A percentile compares a stretch with the other conserved stretches of the same genome.
phyloP scores from a whole-genome alignment of 2,888 invertebrate genomes.

The Aethes cnicana region DNA sequence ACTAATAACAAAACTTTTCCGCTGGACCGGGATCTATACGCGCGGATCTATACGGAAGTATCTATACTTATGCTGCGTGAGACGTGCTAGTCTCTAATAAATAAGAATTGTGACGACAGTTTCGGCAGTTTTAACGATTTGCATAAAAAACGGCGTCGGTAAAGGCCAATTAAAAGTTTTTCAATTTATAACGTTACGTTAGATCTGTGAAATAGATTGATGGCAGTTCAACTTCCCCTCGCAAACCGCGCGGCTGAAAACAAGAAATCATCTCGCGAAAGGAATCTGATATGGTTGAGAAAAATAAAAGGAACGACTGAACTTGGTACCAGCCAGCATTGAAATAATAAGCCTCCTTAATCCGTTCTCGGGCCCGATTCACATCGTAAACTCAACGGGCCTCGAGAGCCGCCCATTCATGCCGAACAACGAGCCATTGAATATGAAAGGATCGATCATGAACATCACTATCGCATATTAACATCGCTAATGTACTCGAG shows the following conservation, averaged over 20 bases:
- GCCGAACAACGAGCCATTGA: constrained; percentile 47
- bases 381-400: constrained; percentile 36
- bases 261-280: constrained; percentile 23
- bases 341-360: constrained; percentile 34
- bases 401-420: constrained; percentile 39
- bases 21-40: no score
- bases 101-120: no score
- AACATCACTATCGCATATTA: constrained; percentile 67
- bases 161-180: constrained; percentile 28
- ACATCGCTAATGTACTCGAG: constrained; percentile 69
- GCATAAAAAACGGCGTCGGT: constrained; percentile 13
- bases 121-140: no score
- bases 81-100: no score
- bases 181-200: constrained; percentile 26
- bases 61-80: no score
- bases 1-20: no score
- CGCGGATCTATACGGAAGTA: no score
- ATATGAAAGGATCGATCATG: constrained; percentile 63
- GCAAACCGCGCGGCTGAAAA: constrained; percentile 3
- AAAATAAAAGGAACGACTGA: constrained; percentile 10
- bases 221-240: constrained; percentile 17
- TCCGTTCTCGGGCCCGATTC: constrained; percentile 35
- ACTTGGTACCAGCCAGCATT: constrained; percentile 21
- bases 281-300: constrained; percentile 4
- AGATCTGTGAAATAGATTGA: constrained; percentile 25